Evolutionary conservation across 2,113 vertebrate species (phyloP).

Genomic region (Poicephalus meyeri): DNA sequence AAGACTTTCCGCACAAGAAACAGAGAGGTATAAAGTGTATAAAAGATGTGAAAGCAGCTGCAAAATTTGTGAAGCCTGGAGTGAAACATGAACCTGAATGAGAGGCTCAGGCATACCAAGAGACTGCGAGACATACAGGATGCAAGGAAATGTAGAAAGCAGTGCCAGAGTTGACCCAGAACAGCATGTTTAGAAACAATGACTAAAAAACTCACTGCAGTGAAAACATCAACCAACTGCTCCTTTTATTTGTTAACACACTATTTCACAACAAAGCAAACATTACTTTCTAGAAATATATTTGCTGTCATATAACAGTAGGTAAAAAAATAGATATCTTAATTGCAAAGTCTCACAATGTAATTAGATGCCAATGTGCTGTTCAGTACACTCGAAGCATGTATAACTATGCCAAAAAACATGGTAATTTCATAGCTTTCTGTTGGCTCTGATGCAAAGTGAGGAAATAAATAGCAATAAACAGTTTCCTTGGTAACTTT

Average conservation of each 20-base stretch:
- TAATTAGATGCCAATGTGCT: not conserved
- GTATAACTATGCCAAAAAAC: not conserved
- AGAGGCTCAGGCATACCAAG: not conserved
- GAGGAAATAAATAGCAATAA: not conserved
- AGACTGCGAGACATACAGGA: not conserved
- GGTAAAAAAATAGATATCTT: not conserved
- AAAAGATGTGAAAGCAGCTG: not conserved
- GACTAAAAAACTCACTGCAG: not conserved
- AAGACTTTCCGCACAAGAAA: not conserved
- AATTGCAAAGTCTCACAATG: not conserved
- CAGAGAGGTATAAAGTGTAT: not conserved
- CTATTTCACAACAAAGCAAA: slow-evolving; percentile 9
- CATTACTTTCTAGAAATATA: not conserved
- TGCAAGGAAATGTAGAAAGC: not conserved
- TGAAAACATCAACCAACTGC: not conserved
- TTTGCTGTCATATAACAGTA: not conserved
- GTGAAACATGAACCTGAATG: not conserved
- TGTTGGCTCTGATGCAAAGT: not conserved
- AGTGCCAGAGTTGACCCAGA: not conserved
- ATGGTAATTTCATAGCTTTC: not conserved
- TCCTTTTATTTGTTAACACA: slow-evolving; percentile 14
- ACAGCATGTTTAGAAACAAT: not conserved
- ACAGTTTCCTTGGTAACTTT: not conserved
- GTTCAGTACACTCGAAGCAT: not conserved
- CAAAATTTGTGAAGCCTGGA: not conserved